Percentiles rank a stretch among this genome's conserved stretches.
Conservation (phyloP, 2,113 vertebrate genomes). For the Lates calcarifer region DNA sequence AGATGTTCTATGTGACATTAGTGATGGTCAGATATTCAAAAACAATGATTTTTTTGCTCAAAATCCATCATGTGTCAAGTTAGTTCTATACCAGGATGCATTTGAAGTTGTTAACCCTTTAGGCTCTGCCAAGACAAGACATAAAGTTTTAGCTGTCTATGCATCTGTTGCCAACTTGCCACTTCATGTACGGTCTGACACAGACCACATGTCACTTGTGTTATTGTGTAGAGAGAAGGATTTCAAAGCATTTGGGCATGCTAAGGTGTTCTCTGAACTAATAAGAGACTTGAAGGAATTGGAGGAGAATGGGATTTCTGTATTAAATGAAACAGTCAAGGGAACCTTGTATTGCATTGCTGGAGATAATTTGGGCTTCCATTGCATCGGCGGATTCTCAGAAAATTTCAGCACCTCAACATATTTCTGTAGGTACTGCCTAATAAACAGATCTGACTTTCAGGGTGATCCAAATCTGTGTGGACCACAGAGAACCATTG, state of each 20-base stretch:
- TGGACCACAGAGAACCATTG: slow-evolving; percentile 4
- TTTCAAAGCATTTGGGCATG: slow-evolving; percentile 6
- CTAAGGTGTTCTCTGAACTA: slow-evolving; percentile 15
- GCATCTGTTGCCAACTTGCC: slow-evolving; percentile 11
- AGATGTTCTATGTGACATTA: slow-evolving; percentile 31
- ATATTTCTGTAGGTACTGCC: slow-evolving; percentile 23
- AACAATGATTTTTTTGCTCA: slow-evolving; percentile 8
- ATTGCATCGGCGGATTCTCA: slow-evolving; percentile 25
- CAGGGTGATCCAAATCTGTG: slow-evolving; percentile 32
- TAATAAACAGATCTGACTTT: slow-evolving; percentile 5
- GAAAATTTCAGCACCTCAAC: too few species aligned
- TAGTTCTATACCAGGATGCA: slow-evolving; percentile 15
- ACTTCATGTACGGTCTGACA: neutral
- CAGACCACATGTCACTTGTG: slow-evolving; percentile 4
- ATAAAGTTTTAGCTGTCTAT: slow-evolving; percentile 30
- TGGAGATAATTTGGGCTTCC: slow-evolving; percentile 19
- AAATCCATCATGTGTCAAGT: slow-evolving; percentile 22
- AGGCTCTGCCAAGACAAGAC: slow-evolving; percentile 4
- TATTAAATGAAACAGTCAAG: neutral
- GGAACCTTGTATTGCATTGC: slow-evolving; percentile 12
- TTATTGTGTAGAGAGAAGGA: slow-evolving; percentile 25
- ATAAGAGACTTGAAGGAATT: slow-evolving; percentile 11
- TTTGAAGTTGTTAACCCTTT: slow-evolving; percentile 9
- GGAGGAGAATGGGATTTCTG: slow-evolving; percentile 1
- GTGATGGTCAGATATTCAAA: slow-evolving; percentile 16